Percentiles rank a stretch among this genome's conserved stretches.
Evolutionary conservation across 1,140 invertebrate species (phyloP).

Genomic region (Babylonia areolata): DNA sequence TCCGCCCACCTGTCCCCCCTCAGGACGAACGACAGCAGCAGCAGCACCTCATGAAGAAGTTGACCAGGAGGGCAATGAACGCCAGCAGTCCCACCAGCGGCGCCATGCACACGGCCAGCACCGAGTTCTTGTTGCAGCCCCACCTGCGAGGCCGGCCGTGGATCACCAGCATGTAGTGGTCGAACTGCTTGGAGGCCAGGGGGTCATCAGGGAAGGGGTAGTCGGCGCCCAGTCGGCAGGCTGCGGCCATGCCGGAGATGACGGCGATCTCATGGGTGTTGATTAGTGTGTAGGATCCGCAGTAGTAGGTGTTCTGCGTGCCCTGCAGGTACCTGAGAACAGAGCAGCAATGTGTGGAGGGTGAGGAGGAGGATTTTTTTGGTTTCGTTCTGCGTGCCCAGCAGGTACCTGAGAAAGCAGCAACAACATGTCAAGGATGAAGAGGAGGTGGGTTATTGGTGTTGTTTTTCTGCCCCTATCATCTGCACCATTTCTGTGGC

Average conservation of each 20-base stretch:
- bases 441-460: too few relatives aligned
- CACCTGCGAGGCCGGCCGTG: conserved; percentile 56
- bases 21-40: too few relatives aligned
- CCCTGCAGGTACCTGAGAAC: conserved; percentile 59
- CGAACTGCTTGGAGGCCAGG: conserved; percentile 67
- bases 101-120: background rate
- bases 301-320: conserved; percentile 60
- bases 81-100: background rate
- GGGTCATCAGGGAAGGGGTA: conserved; percentile 66
- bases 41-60: conserved; percentile 20
- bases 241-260: conserved; percentile 66
- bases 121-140: conserved; percentile 48
- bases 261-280: conserved; percentile 68
- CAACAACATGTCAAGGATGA: too few relatives aligned
- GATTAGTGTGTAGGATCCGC: conserved; percentile 66
- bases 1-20: too few relatives aligned
- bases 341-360: too few relatives aligned
- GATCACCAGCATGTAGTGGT: conserved; percentile 62
- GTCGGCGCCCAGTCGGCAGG: conserved; percentile 59
- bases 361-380: too few relatives aligned
- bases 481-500: too few relatives aligned
- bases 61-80: conserved; percentile 8
- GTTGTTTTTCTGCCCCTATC: too few relatives aligned
- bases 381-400: too few relatives aligned
- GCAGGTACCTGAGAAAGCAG: too few relatives aligned